A percentile compares a stretch with the other conserved stretches of the same genome.
phyloP scores from a whole-genome alignment of 2,797 vertebrate genomes.

The Hyperoplus immaculatus region DNA sequence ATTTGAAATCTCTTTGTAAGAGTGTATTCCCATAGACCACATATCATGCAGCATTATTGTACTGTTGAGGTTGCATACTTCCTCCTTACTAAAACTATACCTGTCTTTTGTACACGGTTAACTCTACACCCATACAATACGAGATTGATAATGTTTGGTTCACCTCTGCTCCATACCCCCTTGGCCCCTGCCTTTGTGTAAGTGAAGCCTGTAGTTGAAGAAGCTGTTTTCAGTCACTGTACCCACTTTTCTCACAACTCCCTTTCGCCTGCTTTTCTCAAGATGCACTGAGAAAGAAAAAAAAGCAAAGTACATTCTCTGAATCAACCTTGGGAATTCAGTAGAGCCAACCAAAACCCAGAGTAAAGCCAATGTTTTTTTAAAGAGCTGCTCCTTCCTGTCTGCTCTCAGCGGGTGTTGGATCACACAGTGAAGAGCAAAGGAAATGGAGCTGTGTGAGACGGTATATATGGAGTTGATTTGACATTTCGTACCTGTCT shows the following conservation, averaged over 20 bases:
- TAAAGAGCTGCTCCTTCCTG: neutral
- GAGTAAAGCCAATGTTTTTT: neutral
- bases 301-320: neutral
- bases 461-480: constrained; percentile 34
- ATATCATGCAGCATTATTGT: neutral
- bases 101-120: neutral
- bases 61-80: neutral
- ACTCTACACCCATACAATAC: neutral
- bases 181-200: neutral
- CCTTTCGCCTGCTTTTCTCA: neutral
- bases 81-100: neutral
- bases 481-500: constrained; percentile 42
- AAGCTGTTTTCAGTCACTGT: neutral
- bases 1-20: neutral
- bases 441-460: constrained; percentile 8
- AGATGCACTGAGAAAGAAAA: neutral
- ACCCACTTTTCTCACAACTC: neutral
- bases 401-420: constrained; percentile 4
- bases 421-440: constrained; percentile 17
- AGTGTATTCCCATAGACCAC: neutral
- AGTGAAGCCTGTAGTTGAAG: neutral
- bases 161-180: neutral
- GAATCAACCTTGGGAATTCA: neutral
- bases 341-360: neutral
- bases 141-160: neutral